Evolutionary conservation across 2,797 vertebrate genomes (phyloP).

Genomic region (Scyliorhinus canicula): DNA sequence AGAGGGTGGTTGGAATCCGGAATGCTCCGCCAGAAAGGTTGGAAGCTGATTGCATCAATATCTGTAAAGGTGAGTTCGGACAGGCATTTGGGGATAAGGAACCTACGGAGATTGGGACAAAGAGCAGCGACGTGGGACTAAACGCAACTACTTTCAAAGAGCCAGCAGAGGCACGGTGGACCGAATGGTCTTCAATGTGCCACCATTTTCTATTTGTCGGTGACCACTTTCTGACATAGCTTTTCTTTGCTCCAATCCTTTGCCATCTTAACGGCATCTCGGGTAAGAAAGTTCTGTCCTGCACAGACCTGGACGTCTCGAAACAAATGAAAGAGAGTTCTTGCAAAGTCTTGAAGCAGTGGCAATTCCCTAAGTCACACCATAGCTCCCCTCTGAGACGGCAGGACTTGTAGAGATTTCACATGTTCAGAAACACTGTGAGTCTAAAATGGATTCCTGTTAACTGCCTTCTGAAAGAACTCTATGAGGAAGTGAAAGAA

Average conservation of each 20-base stretch:
- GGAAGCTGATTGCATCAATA: neutral
- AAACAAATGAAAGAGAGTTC: neutral
- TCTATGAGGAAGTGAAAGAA: neutral
- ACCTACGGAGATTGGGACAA: neutral
- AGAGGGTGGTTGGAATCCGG: neutral
- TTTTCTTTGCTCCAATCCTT: neutral
- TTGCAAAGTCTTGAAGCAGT: neutral
- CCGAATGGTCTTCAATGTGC: neutral
- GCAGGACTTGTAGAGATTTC: too few relatives aligned
- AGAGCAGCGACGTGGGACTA: neutral
- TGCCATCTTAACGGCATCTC: neutral
- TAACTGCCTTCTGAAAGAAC: neutral
- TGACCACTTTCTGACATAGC: neutral
- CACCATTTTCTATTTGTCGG: neutral
- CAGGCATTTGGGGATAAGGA: neutral
- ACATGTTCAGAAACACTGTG: neutral
- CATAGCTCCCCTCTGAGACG: neutral
- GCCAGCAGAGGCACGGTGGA: neutral
- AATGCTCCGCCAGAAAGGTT: neutral
- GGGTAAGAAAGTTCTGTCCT: neutral
- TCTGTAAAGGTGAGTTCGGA: neutral
- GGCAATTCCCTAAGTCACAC: neutral
- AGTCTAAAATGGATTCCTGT: neutral
- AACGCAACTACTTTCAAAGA: neutral
- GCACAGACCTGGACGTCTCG: neutral